A percentile compares a stretch with the other conserved stretches of the same genome.
These are phyloP conservation scores for Cololabis saira DNA, from an alignment of 2,113 vertebrate species.

Conservation along the genomic window DNA sequence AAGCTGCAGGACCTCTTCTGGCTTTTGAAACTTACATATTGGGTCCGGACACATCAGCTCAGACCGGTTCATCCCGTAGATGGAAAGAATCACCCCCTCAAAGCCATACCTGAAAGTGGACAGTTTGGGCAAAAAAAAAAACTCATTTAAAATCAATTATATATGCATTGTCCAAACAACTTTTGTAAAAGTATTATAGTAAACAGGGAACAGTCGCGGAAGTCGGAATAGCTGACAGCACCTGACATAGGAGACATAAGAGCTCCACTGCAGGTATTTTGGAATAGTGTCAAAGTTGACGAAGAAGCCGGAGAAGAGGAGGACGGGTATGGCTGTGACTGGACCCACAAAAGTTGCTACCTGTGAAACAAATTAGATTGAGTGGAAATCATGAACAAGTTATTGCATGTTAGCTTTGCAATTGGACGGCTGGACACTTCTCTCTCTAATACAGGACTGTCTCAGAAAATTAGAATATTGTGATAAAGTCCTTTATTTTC, in stretches of 20 bases:
- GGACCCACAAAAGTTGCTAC: slow-evolving; percentile 97
- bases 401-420: too few species aligned
- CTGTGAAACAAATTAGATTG: slow-evolving; percentile 67
- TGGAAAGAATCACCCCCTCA: slow-evolving; percentile 95
- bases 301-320: slow-evolving; percentile 98
- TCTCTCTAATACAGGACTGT: too few species aligned
- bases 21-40: slow-evolving; percentile 91
- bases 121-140: neutral
- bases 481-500: too few species aligned
- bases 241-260: slow-evolving; percentile 98
- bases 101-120: slow-evolving; percentile 90
- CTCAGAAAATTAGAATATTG: too few species aligned
- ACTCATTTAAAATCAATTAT: neutral
- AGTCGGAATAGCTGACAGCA: slow-evolving; percentile 53
- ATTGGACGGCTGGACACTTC: too few species aligned
- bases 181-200: neutral
- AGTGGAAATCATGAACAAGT: too few species aligned
- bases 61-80: slow-evolving; percentile 95
- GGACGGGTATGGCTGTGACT: slow-evolving; percentile 94
- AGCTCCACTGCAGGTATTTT: slow-evolving; percentile 97
- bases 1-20: slow-evolving; percentile 90
- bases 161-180: neutral
- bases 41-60: slow-evolving; percentile 88
- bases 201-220: neutral
- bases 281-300: slow-evolving; percentile 99